These are phyloP conservation scores for Ochlodes sylvanus DNA, from an alignment of 2,888 invertebrate species.

Conservation along the genomic window DNA sequence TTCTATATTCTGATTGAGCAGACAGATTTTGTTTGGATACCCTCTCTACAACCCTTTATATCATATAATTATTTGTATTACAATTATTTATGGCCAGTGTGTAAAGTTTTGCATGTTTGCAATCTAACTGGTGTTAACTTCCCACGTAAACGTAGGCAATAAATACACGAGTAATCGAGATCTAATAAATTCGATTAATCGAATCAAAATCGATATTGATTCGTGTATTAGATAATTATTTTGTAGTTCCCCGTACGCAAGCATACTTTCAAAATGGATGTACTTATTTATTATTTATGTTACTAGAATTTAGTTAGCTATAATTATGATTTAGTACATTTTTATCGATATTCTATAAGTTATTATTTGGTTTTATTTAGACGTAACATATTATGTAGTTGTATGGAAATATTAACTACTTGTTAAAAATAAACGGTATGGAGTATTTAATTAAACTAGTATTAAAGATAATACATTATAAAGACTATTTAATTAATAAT, in stretches of 20 bases:
- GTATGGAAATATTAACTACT: slow-evolving; percentile 23
- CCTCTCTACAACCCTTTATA: too few relatives aligned
- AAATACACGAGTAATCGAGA: too few relatives aligned
- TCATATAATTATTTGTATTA: too few relatives aligned
- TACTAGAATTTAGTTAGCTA: slow-evolving; percentile 1
- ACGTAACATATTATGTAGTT: not conserved
- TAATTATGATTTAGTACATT: not conserved
- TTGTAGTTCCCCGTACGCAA: not conserved
- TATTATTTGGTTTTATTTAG: slow-evolving; percentile 3
- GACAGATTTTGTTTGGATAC: too few relatives aligned
- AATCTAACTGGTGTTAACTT: too few relatives aligned
- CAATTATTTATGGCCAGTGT: too few relatives aligned
- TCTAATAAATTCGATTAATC: not conserved
- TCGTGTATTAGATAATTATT: not conserved
- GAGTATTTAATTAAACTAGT: slow-evolving; percentile 9
- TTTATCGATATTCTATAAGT: slow-evolving; percentile 14
- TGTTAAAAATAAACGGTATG: slow-evolving; percentile 26
- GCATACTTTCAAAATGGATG: not conserved
- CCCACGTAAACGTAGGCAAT: too few relatives aligned
- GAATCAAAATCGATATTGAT: slow-evolving; percentile 1
- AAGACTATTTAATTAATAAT: slow-evolving; percentile 5
- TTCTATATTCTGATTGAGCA: too few relatives aligned
- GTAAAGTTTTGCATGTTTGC: too few relatives aligned
- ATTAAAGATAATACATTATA: slow-evolving; percentile 5
- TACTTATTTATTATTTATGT: slow-evolving; percentile 14